phyloP scores from a whole-genome alignment of 2,797 vertebrate genomes.

The Pterois miles region DNA sequence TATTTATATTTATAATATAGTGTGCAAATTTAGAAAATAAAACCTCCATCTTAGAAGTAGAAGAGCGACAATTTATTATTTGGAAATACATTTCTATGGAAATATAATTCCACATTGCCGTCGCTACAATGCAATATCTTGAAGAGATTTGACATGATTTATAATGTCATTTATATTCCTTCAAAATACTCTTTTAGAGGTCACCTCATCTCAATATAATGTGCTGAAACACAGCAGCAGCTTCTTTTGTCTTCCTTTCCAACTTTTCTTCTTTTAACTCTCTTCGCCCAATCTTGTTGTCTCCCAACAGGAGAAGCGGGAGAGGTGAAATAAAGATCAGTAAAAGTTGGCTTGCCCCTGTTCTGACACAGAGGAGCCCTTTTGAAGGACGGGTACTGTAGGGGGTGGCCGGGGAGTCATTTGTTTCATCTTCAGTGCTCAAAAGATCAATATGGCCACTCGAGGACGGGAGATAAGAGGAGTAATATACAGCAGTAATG shows the following conservation, averaged over 20 bases:
- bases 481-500: conserved; percentile 37
- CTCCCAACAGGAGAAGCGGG: not conserved
- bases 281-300: not conserved
- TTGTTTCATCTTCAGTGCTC: conserved; percentile 44
- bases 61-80: conserved; percentile 4
- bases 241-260: conserved; percentile 6
- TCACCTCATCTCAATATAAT: conserved; percentile 8
- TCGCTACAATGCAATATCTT: conserved; percentile 11
- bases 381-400: conserved; percentile 15
- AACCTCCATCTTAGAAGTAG: conserved; percentile 6
- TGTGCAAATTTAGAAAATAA: conserved; percentile 16
- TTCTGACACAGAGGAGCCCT: conserved; percentile 19
- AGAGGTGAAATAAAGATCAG: conserved; percentile 31
- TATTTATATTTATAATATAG: not conserved
- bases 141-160: conserved; percentile 38
- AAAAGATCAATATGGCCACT: conserved; percentile 46
- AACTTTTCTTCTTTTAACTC: conserved; percentile 6
- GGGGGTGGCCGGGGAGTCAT: not conserved
- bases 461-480: conserved; percentile 34
- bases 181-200: conserved; percentile 28
- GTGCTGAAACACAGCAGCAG: not conserved
- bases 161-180: conserved; percentile 47
- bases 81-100: not conserved
- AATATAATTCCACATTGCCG: not conserved
- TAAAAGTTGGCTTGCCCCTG: conserved; percentile 14